Conservation (phyloP, 2,797 vertebrate species). For the Peromyscus melanophrys region DNA sequence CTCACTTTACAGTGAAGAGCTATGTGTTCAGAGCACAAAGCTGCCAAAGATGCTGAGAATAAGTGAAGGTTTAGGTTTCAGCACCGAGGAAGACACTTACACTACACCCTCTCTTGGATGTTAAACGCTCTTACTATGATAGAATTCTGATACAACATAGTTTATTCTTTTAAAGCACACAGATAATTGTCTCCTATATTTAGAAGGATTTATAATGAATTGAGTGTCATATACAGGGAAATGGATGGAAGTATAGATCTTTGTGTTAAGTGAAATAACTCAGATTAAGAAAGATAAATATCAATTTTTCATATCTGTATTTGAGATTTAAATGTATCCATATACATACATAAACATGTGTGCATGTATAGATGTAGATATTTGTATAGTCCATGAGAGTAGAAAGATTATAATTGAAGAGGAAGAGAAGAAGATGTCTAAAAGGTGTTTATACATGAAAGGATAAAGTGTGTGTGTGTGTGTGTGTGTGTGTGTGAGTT, state of each 20-base stretch:
- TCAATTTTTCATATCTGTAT: not conserved
- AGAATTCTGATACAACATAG: not conserved
- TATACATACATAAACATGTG: too few species aligned
- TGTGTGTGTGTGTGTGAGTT: not conserved
- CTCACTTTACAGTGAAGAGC: not conserved
- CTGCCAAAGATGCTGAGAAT: not conserved
- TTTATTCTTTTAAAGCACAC: not conserved
- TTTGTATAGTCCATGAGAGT: too few species aligned
- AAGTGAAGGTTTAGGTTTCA: too few species aligned
- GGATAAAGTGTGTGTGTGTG: not conserved
- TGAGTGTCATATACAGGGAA: not conserved
- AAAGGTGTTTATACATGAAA: not conserved
- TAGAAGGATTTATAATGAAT: not conserved
- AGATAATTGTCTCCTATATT: not conserved
- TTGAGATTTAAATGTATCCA: not conserved
- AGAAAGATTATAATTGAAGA: not conserved
- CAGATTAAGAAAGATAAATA: not conserved
- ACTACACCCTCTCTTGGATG: too few species aligned
- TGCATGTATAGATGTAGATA: not conserved
- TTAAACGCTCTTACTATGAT: not conserved
- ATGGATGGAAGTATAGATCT: not conserved
- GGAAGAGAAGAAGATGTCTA: not conserved
- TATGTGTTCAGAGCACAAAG: too few species aligned
- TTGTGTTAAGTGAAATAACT: not conserved
- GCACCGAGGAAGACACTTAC: not conserved